Conservation (phyloP, 2,113 vertebrate genomes). For the Sylvia atricapilla region DNA sequence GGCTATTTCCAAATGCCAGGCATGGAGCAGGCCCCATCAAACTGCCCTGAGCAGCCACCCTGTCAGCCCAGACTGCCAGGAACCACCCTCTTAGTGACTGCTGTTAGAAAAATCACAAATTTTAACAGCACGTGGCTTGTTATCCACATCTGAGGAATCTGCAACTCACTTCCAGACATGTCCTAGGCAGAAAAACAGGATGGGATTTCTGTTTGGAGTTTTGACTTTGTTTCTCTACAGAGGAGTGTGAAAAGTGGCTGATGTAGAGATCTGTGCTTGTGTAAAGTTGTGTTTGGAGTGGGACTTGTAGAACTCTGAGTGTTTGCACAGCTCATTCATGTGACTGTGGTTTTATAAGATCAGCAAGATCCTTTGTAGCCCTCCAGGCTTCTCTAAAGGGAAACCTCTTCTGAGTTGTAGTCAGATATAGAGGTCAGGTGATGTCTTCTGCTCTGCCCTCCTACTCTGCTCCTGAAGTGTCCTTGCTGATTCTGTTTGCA, state of each 20-base stretch:
- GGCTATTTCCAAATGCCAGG: not conserved
- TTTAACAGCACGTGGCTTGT: not conserved
- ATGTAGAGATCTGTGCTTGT: not conserved
- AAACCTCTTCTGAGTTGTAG: not conserved
- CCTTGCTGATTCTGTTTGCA: not conserved
- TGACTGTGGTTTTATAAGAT: not conserved
- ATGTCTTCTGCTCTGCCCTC: not conserved
- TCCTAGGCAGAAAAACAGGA: not conserved
- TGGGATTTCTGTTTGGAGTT: not conserved
- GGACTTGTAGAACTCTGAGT: rapidly evolving
- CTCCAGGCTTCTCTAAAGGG: not conserved
- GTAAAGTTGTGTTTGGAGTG: not conserved
- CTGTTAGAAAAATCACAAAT: not conserved
- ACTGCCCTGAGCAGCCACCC: rapidly evolving
- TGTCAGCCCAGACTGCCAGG: not conserved
- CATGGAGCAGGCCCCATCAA: not conserved
- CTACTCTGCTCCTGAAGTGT: not conserved
- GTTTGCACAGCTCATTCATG: not conserved
- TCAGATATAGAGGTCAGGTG: not conserved
- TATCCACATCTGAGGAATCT: not conserved
- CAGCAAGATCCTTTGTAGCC: not conserved
- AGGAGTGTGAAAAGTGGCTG: not conserved
- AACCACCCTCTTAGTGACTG: not conserved
- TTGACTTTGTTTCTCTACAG: not conserved
- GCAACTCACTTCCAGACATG: not conserved